phyloP scores from a whole-genome alignment of 2,888 invertebrate genomes.

The Acrobasis repandana region DNA sequence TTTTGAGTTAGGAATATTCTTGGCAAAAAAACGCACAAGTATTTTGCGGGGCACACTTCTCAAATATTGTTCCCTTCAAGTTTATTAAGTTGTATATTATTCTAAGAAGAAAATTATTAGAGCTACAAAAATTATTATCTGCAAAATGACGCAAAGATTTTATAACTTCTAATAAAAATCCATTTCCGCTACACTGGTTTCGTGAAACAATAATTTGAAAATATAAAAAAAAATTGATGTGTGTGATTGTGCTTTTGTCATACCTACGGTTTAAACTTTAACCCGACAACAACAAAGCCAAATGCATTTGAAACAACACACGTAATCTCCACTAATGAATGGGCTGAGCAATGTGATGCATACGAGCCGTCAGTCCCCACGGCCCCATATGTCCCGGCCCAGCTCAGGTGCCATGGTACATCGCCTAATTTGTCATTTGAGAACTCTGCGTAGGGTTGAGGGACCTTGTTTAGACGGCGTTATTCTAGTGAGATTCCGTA shows the following conservation, averaged over 20 bases:
- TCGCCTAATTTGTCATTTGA: conserved; percentile 61
- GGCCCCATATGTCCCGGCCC: conserved; percentile 48
- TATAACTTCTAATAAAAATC: too few relatives aligned
- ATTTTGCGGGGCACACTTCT: neutral
- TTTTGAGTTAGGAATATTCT: neutral
- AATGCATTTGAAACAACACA: conserved; percentile 20
- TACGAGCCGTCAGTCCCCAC: conserved; percentile 32
- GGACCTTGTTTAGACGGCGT: conserved; percentile 25
- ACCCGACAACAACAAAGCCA: neutral
- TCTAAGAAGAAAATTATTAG: too few relatives aligned
- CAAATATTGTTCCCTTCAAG: too few relatives aligned
- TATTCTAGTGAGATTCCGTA: neutral
- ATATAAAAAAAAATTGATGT: too few relatives aligned
- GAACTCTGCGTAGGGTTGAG: conserved; percentile 36
- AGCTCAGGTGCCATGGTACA: conserved; percentile 54
- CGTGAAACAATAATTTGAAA: too few relatives aligned
- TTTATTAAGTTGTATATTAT: too few relatives aligned
- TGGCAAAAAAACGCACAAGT: neutral
- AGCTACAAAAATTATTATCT: too few relatives aligned
- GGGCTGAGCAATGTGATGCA: conserved; percentile 11
- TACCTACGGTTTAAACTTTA: neutral
- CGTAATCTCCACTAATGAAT: conserved; percentile 23
- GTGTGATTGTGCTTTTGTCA: too few relatives aligned
- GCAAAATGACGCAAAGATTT: too few relatives aligned
- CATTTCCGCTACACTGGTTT: too few relatives aligned